Evolutionary conservation across 2,888 invertebrate genomes (phyloP).

Genomic region (Microplitis manilae): DNA sequence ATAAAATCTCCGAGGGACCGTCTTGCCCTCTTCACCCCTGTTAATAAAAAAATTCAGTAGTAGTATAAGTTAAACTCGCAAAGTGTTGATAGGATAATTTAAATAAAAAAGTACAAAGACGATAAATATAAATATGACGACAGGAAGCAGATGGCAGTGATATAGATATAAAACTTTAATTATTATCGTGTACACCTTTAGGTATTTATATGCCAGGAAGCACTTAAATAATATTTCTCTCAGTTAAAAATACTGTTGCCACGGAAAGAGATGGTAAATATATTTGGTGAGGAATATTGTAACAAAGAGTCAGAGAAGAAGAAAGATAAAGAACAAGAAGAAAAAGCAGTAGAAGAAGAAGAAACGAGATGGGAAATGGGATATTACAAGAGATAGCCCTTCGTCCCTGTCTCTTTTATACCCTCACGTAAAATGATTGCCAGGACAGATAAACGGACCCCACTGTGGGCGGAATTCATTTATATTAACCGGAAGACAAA

Average conservation of each 20-base stretch:
- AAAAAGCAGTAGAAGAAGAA: slow-evolving; percentile 7
- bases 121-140: slow-evolving; percentile 29
- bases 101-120: not conserved
- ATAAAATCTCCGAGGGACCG: no score
- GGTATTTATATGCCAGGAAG: slow-evolving; percentile 71
- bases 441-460: slow-evolving; percentile 51
- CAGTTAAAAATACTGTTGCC: slow-evolving; percentile 52
- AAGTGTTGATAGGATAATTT: slow-evolving; percentile 14
- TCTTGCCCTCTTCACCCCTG: no score
- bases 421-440: slow-evolving; percentile 43
- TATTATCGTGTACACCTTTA: slow-evolving; percentile 66
- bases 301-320: not conserved
- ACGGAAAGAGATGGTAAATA: slow-evolving; percentile 3
- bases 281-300: not conserved
- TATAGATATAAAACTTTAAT: slow-evolving; percentile 64
- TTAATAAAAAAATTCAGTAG: no score
- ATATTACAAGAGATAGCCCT: slow-evolving; percentile 49
- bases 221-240: slow-evolving; percentile 71
- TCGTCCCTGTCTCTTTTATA: slow-evolving; percentile 7
- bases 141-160: slow-evolving; percentile 49
- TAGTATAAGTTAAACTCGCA: not conserved
- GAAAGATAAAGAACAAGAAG: not conserved
- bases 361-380: slow-evolving; percentile 62
- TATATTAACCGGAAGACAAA: slow-evolving; percentile 53
- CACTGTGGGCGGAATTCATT: slow-evolving; percentile 66